A percentile compares a stretch with the other conserved stretches of the same genome.
Conservation (phyloP, 1,140 invertebrate genomes). For the Penaeus indicus region DNA sequence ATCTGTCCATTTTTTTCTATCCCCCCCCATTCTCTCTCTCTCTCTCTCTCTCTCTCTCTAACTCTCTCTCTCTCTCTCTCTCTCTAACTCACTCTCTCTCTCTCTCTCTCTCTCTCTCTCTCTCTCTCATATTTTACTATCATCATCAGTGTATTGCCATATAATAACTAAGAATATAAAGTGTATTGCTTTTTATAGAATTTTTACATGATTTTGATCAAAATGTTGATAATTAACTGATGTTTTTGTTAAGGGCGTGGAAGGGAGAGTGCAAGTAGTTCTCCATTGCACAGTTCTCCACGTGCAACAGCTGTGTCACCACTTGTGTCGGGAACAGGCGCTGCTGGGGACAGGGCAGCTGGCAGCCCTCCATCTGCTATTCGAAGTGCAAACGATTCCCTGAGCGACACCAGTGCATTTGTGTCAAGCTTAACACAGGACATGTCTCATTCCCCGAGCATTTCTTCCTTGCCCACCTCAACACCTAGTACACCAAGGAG, state of each 20-base stretch:
- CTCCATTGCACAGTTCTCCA: slow-evolving; percentile 59
- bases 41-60: neutral
- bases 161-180: neutral
- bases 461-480: slow-evolving; percentile 71
- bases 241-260: slow-evolving; percentile 48
- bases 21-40: neutral
- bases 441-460: slow-evolving; percentile 75
- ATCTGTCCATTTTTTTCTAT: neutral
- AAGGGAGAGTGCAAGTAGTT: slow-evolving; percentile 59
- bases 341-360: slow-evolving; percentile 38
- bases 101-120: neutral
- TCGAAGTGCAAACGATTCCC: slow-evolving; percentile 68
- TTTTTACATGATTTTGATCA: neutral
- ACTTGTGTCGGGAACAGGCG: slow-evolving; percentile 47
- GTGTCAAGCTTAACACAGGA: slow-evolving; percentile 77
- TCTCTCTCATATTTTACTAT: neutral
- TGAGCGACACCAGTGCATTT: slow-evolving; percentile 78
- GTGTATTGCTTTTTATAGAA: neutral
- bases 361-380: slow-evolving; percentile 55
- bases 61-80: neutral
- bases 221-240: neutral
- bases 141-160: neutral
- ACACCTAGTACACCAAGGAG: slow-evolving; percentile 69
- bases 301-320: slow-evolving; percentile 52
- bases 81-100: neutral